Evolutionary conservation across 2,888 invertebrate genomes (phyloP).

Genomic region (Hetaerina titia): DNA sequence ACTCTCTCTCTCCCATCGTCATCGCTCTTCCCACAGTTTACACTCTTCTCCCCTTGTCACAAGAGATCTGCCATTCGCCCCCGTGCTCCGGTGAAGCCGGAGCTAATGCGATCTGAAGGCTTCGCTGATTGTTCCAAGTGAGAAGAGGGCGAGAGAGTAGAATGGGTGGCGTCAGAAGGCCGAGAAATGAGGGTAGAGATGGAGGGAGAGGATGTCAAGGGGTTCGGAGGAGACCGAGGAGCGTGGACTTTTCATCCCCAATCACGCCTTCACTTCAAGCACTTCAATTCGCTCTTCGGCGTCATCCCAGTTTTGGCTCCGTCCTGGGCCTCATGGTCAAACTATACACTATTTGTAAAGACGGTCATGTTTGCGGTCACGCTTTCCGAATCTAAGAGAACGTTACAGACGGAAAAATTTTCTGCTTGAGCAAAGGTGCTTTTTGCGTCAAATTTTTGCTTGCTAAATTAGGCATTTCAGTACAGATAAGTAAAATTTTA

Average conservation of each 20-base stretch:
- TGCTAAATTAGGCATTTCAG: too few species aligned
- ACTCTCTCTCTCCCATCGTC: not conserved
- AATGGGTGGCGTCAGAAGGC: not conserved
- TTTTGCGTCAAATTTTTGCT: not conserved
- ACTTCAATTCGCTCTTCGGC: not conserved
- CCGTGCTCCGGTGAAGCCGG: constrained; percentile 15
- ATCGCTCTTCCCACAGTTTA: not conserved
- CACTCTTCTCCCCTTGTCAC: constrained; percentile 41
- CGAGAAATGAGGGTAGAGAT: not conserved
- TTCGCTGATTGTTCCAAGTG: constrained; percentile 23
- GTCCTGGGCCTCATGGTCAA: not conserved
- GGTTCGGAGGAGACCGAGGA: not conserved
- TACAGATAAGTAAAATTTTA: too few species aligned
- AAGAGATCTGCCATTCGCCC: not conserved
- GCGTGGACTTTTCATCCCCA: not conserved
- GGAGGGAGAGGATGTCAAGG: not conserved
- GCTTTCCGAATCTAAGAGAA: not conserved
- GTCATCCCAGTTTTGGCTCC: not conserved
- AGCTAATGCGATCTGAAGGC: constrained; percentile 49
- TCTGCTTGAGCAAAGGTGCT: not conserved
- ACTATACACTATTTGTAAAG: not conserved
- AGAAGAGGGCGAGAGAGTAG: not conserved
- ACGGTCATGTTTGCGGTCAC: not conserved
- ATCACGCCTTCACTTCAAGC: constrained; percentile 41
- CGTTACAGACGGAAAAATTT: not conserved